Conservation (phyloP, 64 coral and sea anemone species). For the Cladopsammia gracilis region DNA sequence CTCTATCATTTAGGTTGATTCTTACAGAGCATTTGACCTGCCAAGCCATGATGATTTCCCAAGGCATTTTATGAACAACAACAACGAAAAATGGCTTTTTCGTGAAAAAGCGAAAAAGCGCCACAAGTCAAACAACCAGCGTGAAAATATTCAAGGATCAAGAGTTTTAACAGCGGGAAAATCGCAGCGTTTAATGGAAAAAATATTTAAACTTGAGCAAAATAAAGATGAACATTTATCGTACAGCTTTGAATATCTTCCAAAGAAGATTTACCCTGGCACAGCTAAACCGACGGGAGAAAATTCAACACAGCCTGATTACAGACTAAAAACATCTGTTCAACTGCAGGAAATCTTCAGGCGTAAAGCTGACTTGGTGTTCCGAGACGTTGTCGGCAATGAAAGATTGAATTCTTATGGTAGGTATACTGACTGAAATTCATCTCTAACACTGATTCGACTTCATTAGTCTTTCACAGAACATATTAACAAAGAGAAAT, state of each 20-base stretch:
- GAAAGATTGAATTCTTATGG: slow-evolving; percentile 14
- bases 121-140: background rate
- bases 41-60: background rate
- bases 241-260: background rate
- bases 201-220: slow-evolving; percentile 3
- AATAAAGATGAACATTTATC: background rate
- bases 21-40: background rate
- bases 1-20: slow-evolving; percentile 1
- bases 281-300: background rate
- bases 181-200: background rate
- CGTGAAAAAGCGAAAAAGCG: background rate
- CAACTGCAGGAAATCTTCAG: background rate
- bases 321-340: background rate
- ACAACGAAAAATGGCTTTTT: background rate
- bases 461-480: background rate
- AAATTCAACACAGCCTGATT: background rate
- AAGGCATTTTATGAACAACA: background rate
- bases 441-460: background rate
- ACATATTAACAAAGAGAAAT: no score
- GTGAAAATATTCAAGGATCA: background rate
- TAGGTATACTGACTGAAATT: background rate
- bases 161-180: background rate
- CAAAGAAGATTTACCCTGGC: no score
- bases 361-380: slow-evolving; percentile 6
- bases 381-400: background rate